Base-by-base conservation (phyloP, 92 coral and sea anemone genomes). In the Palythoa grandis region DNA sequence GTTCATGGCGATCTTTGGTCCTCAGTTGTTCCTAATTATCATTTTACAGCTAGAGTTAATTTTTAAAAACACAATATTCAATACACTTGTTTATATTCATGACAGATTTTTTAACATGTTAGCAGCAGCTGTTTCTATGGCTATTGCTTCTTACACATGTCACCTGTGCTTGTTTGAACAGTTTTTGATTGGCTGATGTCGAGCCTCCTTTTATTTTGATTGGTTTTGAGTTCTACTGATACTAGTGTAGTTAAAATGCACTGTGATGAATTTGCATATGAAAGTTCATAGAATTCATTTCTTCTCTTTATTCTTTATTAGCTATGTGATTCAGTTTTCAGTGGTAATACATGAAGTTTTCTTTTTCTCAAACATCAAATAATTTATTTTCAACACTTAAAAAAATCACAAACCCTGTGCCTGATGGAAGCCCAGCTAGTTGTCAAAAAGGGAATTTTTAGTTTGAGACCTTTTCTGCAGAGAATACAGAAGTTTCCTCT, bases 41-140 rank as follows among this genome's bases (percentile, higher is more conserved):
- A 22, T 80, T n/a, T 17, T 15, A 48, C 47, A 7, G 57, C 12
- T 80, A 83, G 82, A 80, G 22, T 87, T 77, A 77, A 87, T 92
- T 94, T 94, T 8, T 90, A 90, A 86, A 94, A 84, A 85, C 72
- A 78, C 86, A 94, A 90, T 92, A 52, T 43, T 23, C 24, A 63
- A 19, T 19, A 19, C 25, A 19, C 66, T 87, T 53, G 87, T 94
- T 82, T 90, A 94, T 92, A 94, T 94, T 90, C 92, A 94, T 92
- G 70, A 71, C 56, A 23, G 48, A 57, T 52, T 77, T 58, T 77
- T 83, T 92, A 89, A 88, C 67, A 70, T 52, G 29, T n/a, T 52
- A 47, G 74, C 78, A 79, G 92, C 98, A 92, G 95, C 98, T 92
- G 98, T 84, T 88, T 86, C 88, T 88, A 90, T 74, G 92, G 90